Conservation (phyloP, 2,113 vertebrate species). For the Bambusicola thoracicus region DNA sequence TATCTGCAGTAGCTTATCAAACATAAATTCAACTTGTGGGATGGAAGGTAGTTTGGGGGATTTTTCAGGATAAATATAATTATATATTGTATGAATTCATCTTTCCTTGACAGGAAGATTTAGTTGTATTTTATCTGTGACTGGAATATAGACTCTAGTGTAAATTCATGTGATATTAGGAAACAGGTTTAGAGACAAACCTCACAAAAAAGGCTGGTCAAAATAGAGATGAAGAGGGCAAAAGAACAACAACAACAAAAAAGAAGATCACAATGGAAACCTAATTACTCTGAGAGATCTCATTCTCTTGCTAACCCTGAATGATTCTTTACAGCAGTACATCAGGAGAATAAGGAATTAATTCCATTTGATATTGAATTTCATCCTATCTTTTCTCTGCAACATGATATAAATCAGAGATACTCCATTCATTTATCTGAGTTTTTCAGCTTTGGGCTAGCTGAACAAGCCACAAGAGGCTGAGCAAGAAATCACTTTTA, state of each 20-base stretch:
- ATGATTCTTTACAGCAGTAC: not conserved
- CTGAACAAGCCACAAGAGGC: not conserved
- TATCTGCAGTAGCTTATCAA: not conserved
- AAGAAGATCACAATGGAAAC: not conserved
- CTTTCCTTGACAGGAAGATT: slow-evolving; percentile 9
- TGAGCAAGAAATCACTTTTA: not conserved
- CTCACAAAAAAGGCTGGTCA: not conserved
- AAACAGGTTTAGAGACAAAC: not conserved
- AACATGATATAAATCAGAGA: not conserved
- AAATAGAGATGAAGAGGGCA: not conserved
- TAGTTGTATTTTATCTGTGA: slow-evolving; percentile 4
- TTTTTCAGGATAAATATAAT: not conserved
- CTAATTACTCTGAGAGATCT: not conserved
- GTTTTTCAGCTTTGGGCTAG: not conserved
- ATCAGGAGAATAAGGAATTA: not conserved
- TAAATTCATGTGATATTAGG: not conserved
- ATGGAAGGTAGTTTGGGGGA: not conserved
- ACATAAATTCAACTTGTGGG: not conserved
- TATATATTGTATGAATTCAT: slow-evolving; percentile 36
- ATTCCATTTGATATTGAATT: not conserved
- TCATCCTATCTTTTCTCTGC: not conserved
- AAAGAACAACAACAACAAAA: not conserved
- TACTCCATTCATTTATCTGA: not conserved
- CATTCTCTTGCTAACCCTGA: not conserved
- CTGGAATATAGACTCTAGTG: not conserved